These are phyloP conservation scores for Chaitophorus viminalis DNA, from an alignment of 2,888 invertebrate species.

Conservation along the genomic window DNA sequence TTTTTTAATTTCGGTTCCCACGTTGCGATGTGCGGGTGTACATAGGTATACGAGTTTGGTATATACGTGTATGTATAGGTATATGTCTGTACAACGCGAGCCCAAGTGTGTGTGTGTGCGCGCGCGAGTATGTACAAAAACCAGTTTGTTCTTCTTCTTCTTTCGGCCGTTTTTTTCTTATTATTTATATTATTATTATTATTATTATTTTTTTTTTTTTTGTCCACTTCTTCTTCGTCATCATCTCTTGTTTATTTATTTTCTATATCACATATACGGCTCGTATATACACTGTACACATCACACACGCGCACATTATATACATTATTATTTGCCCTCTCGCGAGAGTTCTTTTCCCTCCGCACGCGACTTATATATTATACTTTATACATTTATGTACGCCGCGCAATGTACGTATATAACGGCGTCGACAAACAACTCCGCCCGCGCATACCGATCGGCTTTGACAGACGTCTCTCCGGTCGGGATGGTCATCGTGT, in stretches of 20 bases:
- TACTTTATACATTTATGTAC: too few species aligned
- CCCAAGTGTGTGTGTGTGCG: background rate
- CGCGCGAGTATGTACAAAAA: slow-evolving; percentile 21
- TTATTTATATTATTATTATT: slow-evolving; percentile 29
- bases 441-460: slow-evolving; percentile 62
- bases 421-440: slow-evolving; percentile 59
- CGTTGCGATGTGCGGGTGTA: slow-evolving; percentile 61
- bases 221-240: slow-evolving; percentile 13
- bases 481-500: slow-evolving; percentile 32
- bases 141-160: slow-evolving; percentile 57
- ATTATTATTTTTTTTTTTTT: slow-evolving; percentile 1
- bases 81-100: background rate
- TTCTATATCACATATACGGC: background rate
- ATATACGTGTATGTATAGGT: background rate
- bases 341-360: slow-evolving; percentile 2
- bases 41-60: background rate
- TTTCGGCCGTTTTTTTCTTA: slow-evolving; percentile 42
- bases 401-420: background rate
- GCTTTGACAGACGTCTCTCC: slow-evolving; percentile 55
- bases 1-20: slow-evolving; percentile 59
- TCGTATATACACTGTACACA: too few species aligned
- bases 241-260: slow-evolving; percentile 30
- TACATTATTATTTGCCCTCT: background rate
- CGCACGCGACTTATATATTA: background rate
- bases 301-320: background rate